These are phyloP conservation scores for Hydrotaea diabolus DNA, from an alignment of 2,888 invertebrate species.

Conservation along the genomic window DNA sequence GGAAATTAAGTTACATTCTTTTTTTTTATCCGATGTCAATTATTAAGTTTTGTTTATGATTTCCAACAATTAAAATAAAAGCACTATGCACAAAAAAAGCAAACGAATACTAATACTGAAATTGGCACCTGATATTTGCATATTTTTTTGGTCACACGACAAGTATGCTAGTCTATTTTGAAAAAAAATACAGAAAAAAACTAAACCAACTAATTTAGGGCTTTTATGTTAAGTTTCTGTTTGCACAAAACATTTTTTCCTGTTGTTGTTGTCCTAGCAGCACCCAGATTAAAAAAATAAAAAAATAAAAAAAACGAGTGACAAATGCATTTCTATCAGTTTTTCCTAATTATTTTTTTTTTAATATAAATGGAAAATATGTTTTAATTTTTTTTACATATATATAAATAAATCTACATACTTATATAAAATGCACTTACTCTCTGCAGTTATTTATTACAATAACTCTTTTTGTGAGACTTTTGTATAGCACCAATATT, in stretches of 20 bases:
- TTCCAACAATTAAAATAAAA: constrained; percentile 10
- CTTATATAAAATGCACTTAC: constrained; percentile 41
- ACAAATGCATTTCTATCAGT: constrained; percentile 30
- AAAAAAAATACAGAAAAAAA: no score
- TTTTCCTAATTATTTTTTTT: constrained; percentile 20
- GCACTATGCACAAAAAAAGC: constrained; percentile 44
- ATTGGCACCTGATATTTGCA: constrained; percentile 67
- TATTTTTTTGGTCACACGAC: constrained; percentile 61
- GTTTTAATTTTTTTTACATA: constrained; percentile 38
- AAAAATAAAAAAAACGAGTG: background rate
- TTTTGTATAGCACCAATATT: constrained; percentile 63
- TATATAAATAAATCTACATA: constrained; percentile 6
- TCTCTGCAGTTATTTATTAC: background rate
- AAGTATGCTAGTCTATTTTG: constrained; percentile 9
- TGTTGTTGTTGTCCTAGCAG: constrained; percentile 34
- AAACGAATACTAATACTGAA: constrained; percentile 41
- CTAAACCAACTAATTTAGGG: constrained; percentile 41
- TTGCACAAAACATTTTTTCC: constrained; percentile 15
- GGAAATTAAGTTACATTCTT: background rate
- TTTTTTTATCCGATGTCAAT: constrained; percentile 19
- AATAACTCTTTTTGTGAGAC: constrained; percentile 55
- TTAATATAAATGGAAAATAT: constrained; percentile 19
- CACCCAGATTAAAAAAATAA: constrained; percentile 6
- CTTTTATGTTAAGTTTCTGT: constrained; percentile 45
- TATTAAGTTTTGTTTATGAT: background rate